Evolutionary conservation across 2,888 invertebrate genomes (phyloP).

Genomic region (Meliscaeva auricollis): DNA sequence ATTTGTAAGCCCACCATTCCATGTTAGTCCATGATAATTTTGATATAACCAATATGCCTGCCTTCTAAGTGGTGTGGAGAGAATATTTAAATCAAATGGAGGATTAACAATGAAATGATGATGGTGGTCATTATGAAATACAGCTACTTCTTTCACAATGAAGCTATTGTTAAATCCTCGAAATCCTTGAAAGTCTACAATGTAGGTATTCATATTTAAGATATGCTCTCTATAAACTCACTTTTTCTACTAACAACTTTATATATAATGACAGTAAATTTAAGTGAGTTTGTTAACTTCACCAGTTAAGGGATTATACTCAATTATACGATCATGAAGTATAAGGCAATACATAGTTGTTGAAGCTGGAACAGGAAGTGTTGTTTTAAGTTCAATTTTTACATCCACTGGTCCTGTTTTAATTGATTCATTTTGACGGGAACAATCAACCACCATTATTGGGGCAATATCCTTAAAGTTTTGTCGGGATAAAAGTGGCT

Average conservation of each 20-base stretch:
- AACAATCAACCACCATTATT: slow-evolving; percentile 19
- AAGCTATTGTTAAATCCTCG: slow-evolving; percentile 29
- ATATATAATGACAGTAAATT: not conserved
- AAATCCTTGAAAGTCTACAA: not conserved
- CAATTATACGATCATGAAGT: slow-evolving; percentile 49
- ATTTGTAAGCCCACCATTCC: slow-evolving; percentile 21
- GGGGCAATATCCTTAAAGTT: slow-evolving; percentile 14
- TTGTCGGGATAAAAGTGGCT: not conserved
- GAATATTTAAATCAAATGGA: slow-evolving; percentile 23
- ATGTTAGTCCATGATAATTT: slow-evolving; percentile 36
- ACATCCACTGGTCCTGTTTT: slow-evolving; percentile 41
- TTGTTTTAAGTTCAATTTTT: slow-evolving; percentile 43
- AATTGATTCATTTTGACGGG: slow-evolving; percentile 31
- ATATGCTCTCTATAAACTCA: not conserved
- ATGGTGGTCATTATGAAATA: slow-evolving; percentile 15
- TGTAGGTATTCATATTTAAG: not conserved
- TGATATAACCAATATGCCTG: slow-evolving; percentile 12
- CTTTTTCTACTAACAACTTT: slow-evolving; percentile 69
- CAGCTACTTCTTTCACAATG: slow-evolving; percentile 49
- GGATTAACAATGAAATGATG: slow-evolving; percentile 40
- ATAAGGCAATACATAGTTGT: slow-evolving; percentile 40
- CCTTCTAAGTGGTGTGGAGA: too few species aligned
- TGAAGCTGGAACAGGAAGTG: not conserved
- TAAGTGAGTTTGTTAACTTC: slow-evolving; percentile 36
- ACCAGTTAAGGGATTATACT: slow-evolving; percentile 41